Base-by-base conservation (phyloP, 2,113 vertebrate genomes). In the Gasterosteus aculeatus region DNA sequence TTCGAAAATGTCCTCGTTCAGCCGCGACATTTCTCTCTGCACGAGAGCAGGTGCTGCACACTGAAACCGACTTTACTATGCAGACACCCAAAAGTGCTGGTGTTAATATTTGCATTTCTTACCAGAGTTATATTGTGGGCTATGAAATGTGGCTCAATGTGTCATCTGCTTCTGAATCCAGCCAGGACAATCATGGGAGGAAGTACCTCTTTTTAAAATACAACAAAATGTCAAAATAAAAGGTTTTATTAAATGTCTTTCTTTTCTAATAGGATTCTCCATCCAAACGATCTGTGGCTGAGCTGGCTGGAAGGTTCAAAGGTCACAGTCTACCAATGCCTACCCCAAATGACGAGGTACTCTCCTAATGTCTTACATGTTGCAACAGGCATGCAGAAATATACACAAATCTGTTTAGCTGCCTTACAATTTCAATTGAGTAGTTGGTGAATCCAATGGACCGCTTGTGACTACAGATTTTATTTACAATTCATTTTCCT, bases 241-340 rank as follows among this genome's bases (percentile, higher is more conserved):
- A 56, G 64, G 18, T 64, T 54, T 62, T 11, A 44, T 15, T 82
- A 0, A 57, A 5, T 66, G 5, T 31, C 26, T 70, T 59, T 65
- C 2, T 49, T 29, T 75, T 84, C 39, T 69, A 84, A 79, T 68
- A 93, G 76, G 89, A 91, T 56, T 90, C 88, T 85, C 87, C 93
- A 85, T 91, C 91, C 88, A 94, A 94, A 87, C 72, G 84, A 1
- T 93, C 93, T 19, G 93, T 94, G 83, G 92, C 93, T 38, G 92
- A 95, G 84, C 87, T 94, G 87, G 92, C 93, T 39, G 93, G 91
- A 73, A 91, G 80, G 75, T 88, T 94, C 61, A 91, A 90, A 87
- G 91, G 89, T 87, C 91, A 92, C 5, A 84, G 83, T 75, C 33
- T 89, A 9, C 91, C 87, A 9, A 72, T 85, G 70, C 88, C 92